phyloP scores from a whole-genome alignment of 2,888 invertebrate genomes.

The Caenorhabditis becei region DNA sequence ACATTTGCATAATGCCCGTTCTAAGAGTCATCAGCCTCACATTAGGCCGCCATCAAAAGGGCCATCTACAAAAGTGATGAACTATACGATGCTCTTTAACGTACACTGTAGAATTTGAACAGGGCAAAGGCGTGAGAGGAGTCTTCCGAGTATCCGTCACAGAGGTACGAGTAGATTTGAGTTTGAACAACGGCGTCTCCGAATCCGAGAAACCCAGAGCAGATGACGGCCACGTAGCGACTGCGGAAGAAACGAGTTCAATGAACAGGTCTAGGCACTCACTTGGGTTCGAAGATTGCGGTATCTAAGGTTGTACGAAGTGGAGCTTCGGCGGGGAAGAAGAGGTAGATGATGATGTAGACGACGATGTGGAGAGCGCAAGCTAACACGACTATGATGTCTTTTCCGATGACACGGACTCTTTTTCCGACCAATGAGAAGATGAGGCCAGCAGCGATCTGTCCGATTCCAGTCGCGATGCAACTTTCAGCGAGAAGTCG shows the following conservation, averaged over 20 bases:
- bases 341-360: slow-evolving; percentile 38
- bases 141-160: slow-evolving; percentile 54
- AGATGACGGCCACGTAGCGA: slow-evolving; percentile 38
- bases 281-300: slow-evolving; percentile 51
- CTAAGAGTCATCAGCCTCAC: not conserved
- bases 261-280: not conserved
- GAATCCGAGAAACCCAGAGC: slow-evolving; percentile 51
- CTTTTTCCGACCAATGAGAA: slow-evolving; percentile 41
- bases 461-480: slow-evolving; percentile 60
- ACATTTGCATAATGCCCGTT: no score
- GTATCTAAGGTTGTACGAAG: slow-evolving; percentile 42
- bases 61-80: no score
- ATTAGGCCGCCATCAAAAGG: no score
- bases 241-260: slow-evolving; percentile 21
- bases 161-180: slow-evolving; percentile 51
- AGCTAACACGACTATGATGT: slow-evolving; percentile 43
- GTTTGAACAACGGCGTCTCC: slow-evolving; percentile 59
- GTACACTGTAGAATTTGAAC: slow-evolving; percentile 62
- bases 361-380: slow-evolving; percentile 26
- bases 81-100: not conserved
- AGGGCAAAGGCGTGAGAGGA: slow-evolving; percentile 58
- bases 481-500: slow-evolving; percentile 42
- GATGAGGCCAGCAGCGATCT: slow-evolving; percentile 49
- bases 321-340: slow-evolving; percentile 57
- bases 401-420: slow-evolving; percentile 46